phyloP scores from a whole-genome alignment of 1,140 invertebrate species.

The Drosophila miranda region DNA sequence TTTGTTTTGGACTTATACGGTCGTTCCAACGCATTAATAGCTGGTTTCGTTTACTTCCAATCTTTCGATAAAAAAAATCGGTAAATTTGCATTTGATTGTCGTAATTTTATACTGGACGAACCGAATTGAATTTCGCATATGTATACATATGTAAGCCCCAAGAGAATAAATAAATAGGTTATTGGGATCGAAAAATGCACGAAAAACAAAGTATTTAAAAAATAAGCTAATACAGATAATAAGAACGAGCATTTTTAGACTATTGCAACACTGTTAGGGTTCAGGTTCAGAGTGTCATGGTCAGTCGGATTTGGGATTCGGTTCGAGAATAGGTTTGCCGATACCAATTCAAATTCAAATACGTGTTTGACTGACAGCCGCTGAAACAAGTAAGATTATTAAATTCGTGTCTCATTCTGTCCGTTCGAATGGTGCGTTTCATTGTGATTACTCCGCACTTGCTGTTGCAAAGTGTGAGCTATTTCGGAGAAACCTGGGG shows the following conservation, averaged over 20 bases:
- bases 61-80: no score
- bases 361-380: no score
- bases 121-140: no score
- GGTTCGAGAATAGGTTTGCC: background rate
- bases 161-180: no score
- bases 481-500: conserved; percentile 52
- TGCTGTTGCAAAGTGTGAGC: conserved; percentile 45
- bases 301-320: background rate
- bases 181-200: no score
- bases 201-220: no score
- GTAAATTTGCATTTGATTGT: no score
- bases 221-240: background rate
- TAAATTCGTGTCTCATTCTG: conserved; percentile 77
- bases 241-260: background rate
- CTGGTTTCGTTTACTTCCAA: no score
- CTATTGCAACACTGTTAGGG: background rate
- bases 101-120: no score
- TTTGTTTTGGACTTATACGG: no score
- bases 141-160: no score
- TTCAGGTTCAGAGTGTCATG: conserved; percentile 4
- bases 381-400: conserved; percentile 5
- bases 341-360: conserved; percentile 3
- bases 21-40: no score
- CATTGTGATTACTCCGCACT: conserved; percentile 27
- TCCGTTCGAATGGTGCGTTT: conserved; percentile 42